These are phyloP conservation scores for Melopsittacus undulatus DNA, from an alignment of 2,797 vertebrate species.

Conservation along the genomic window DNA sequence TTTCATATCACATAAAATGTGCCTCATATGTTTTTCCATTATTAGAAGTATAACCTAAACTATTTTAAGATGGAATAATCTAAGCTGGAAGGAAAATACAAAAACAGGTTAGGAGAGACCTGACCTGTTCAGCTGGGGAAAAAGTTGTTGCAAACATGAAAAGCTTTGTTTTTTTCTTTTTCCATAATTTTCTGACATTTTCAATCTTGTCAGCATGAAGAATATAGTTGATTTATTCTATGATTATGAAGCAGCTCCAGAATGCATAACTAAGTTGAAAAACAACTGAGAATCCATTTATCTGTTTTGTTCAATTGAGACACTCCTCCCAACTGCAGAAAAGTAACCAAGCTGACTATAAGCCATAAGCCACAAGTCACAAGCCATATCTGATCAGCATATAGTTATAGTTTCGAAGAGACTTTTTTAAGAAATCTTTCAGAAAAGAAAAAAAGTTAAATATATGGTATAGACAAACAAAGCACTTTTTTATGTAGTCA, in stretches of 20 bases:
- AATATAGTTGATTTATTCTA: not conserved
- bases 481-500: not conserved
- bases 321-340: not conserved
- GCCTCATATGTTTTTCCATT: not conserved
- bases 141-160: not conserved
- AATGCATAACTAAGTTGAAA: not conserved
- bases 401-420: not conserved
- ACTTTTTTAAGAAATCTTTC: not conserved
- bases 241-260: not conserved
- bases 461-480: not conserved
- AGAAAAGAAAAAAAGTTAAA: not conserved
- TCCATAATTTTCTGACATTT: not conserved
- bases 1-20: not conserved
- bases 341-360: not conserved
- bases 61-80: not conserved
- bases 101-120: not conserved
- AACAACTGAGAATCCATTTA: not conserved
- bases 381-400: not conserved
- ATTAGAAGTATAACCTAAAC: not conserved
- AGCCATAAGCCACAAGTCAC: not conserved
- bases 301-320: not conserved
- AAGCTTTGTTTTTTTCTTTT: not conserved
- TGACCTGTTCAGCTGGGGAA: not conserved
- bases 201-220: not conserved
- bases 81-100: not conserved